A percentile compares a stretch with the other conserved stretches of the same genome.
Evolutionary conservation across 30 jellyfish, hydroid and myxozoan species (phyloP).

Genomic region (Aurelia coerulea): DNA sequence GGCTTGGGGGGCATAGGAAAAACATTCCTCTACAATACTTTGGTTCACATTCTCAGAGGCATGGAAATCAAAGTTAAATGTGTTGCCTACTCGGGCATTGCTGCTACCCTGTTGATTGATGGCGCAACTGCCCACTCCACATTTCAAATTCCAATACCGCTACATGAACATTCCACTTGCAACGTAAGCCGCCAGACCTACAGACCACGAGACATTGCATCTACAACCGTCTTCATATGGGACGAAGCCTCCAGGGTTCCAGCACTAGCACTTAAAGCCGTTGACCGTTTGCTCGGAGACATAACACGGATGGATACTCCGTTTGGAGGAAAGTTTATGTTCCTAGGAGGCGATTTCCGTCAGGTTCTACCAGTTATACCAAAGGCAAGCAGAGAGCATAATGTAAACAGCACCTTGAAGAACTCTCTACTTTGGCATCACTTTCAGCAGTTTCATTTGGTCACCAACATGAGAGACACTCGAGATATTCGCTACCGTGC

Average conservation of each 20-base stretch:
- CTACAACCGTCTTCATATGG: conserved; percentile 31
- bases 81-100: conserved; percentile 36
- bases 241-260: conserved; percentile 56
- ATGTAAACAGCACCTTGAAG: conserved; percentile 24
- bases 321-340: conserved; percentile 56
- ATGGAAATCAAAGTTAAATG: not conserved
- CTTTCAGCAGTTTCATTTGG: conserved; percentile 36
- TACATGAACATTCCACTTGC: conserved; percentile 29
- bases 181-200: conserved; percentile 16
- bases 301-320: conserved; percentile 17
- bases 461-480: conserved; percentile 48
- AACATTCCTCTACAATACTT: conserved; percentile 40
- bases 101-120: conserved; percentile 44
- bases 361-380: conserved; percentile 67
- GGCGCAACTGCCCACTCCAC: conserved; percentile 47
- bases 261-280: conserved; percentile 32
- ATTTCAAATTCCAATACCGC: conserved; percentile 30
- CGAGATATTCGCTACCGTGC: conserved; percentile 20
- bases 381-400: conserved; percentile 53
- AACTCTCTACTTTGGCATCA: conserved; percentile 51
- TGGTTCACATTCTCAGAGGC: conserved; percentile 15
- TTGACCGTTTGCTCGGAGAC: conserved; percentile 42
- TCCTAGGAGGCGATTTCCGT: conserved; percentile 39
- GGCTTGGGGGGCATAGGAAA: conserved; percentile 60
- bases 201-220: conserved; percentile 3